Conservation (phyloP, 2,888 invertebrate genomes). For the Aspidapion aeneum region DNA sequence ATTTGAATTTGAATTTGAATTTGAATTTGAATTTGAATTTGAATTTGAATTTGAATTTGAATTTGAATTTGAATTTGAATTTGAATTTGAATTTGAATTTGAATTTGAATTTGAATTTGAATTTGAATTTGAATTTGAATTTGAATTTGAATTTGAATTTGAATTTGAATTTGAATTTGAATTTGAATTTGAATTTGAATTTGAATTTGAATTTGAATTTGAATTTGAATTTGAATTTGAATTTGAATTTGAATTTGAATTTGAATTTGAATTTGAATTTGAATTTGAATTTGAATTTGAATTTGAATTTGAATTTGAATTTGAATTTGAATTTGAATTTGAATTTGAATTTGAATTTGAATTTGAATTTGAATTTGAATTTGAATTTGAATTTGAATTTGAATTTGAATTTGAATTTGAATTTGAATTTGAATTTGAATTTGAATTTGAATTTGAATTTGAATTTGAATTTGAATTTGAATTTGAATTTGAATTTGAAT, state of each 20-base stretch:
- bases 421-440: neutral
- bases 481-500: neutral
- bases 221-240: neutral
- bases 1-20: neutral
- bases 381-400: neutral
- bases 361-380: neutral
- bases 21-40: neutral
- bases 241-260: neutral
- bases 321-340: neutral
- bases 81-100: neutral
- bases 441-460: neutral
- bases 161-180: neutral
- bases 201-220: neutral
- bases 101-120: neutral
- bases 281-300: neutral
- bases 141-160: neutral
- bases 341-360: neutral
- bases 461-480: neutral
- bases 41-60: neutral
- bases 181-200: neutral
- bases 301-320: neutral
- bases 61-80: neutral
- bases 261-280: neutral
- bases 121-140: neutral
- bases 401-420: neutral